Evolutionary conservation across 2,888 invertebrate genomes (phyloP).

Genomic region (Brachypalpus laphriformis): DNA sequence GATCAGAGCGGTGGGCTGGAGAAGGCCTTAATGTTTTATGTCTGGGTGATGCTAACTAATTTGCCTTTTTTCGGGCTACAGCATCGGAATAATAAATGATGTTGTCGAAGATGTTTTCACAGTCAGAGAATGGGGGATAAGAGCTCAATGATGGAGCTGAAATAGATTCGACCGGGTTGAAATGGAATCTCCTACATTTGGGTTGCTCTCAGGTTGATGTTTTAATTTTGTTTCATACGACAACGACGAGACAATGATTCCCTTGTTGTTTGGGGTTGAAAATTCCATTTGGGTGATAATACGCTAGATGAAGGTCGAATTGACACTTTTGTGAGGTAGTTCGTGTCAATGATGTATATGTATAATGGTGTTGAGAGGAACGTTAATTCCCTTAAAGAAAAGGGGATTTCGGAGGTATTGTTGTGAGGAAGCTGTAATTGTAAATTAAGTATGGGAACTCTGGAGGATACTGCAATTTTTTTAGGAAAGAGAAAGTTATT

Average conservation of each 20-base stretch:
- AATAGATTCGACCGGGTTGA: constrained; percentile 4
- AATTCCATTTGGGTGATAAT: background rate
- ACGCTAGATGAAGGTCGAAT: background rate
- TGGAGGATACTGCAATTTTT: background rate
- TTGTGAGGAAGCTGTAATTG: background rate
- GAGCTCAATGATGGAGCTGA: background rate
- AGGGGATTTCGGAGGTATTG: background rate
- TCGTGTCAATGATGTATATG: constrained; percentile 3
- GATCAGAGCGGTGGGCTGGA: background rate
- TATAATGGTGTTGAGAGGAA: background rate
- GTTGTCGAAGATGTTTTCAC: constrained; percentile 25
- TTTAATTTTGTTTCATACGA: background rate
- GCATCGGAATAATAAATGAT: constrained; percentile 31
- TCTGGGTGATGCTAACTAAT: constrained; percentile 46
- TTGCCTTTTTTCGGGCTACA: constrained; percentile 38
- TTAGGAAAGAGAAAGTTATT: too few species aligned
- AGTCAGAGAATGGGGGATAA: background rate
- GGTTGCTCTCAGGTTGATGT: constrained; percentile 8
- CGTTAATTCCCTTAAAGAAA: background rate
- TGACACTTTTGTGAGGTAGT: constrained; percentile 10
- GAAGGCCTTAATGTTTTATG: constrained; percentile 25
- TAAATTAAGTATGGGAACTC: too few species aligned
- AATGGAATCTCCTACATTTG: constrained; percentile 12
- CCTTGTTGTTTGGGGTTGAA: background rate
- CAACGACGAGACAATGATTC: background rate